These are phyloP conservation scores for Onychomys arenicola DNA, from an alignment of 2,797 vertebrate species.

Conservation along the genomic window DNA sequence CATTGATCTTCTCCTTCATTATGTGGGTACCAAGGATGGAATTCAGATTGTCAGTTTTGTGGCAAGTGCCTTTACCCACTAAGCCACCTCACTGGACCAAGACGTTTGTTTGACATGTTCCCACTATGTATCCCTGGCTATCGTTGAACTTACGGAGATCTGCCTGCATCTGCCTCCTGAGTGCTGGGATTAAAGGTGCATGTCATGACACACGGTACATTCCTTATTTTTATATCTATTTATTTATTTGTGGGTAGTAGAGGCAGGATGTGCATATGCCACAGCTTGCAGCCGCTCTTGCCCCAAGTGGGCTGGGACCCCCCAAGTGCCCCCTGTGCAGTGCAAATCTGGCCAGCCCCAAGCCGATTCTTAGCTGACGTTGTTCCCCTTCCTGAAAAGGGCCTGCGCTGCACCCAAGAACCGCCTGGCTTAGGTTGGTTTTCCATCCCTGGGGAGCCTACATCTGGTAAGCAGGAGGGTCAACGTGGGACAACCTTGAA, in stretches of 20 bases:
- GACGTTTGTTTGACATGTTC: neutral
- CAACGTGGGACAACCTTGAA: neutral
- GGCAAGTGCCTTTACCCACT: neutral
- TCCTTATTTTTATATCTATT: neutral
- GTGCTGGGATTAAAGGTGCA: neutral
- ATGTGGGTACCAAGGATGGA: neutral
- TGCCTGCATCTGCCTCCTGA: neutral
- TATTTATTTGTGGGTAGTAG: neutral
- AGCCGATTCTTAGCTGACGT: neutral
- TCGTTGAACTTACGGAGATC: neutral
- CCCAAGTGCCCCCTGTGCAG: neutral
- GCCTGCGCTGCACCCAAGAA: no score
- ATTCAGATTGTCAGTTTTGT: neutral
- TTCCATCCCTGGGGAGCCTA: neutral
- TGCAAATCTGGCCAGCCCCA: neutral
- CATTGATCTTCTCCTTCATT: no score
- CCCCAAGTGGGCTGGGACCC: neutral
- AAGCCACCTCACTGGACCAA: neutral
- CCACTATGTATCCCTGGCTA: neutral
- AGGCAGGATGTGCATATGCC: neutral
- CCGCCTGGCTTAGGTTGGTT: neutral
- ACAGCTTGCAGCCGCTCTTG: neutral
- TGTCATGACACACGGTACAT: neutral
- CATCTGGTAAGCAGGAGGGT: neutral
- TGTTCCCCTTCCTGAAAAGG: neutral